phyloP scores from a whole-genome alignment of 2,113 vertebrate genomes.

The Guaruba guarouba region DNA sequence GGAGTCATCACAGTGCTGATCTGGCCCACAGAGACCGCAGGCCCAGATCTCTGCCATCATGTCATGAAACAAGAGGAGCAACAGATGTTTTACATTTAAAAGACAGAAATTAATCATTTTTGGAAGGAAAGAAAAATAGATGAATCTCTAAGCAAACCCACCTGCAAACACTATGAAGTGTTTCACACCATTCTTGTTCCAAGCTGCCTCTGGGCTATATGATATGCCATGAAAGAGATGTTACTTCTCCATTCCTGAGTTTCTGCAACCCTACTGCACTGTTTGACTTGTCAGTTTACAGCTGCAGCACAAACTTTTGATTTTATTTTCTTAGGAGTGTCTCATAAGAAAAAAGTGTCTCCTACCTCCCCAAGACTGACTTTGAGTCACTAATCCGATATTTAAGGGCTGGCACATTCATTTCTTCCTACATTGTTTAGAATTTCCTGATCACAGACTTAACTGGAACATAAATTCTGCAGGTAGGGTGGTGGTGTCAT shows the following conservation, averaged over 20 bases:
- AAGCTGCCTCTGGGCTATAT: neutral
- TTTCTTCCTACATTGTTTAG: conserved; percentile 1
- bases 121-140: neutral
- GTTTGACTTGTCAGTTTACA: neutral
- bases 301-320: neutral
- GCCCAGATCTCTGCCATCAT: neutral
- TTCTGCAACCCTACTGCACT: neutral
- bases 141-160: neutral
- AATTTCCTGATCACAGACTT: neutral
- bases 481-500: neutral
- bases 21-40: neutral
- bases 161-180: neutral
- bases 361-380: neutral
- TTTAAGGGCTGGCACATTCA: neutral
- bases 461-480: neutral
- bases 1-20: rapidly evolving
- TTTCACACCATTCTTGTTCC: neutral
- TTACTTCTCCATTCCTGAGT: neutral
- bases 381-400: neutral
- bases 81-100: neutral
- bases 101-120: neutral
- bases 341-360: neutral
- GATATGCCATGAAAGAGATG: neutral
- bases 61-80: neutral
- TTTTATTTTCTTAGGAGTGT: neutral